phyloP scores from a whole-genome alignment of 1,140 invertebrate species.

The Palaemon carinicauda region DNA sequence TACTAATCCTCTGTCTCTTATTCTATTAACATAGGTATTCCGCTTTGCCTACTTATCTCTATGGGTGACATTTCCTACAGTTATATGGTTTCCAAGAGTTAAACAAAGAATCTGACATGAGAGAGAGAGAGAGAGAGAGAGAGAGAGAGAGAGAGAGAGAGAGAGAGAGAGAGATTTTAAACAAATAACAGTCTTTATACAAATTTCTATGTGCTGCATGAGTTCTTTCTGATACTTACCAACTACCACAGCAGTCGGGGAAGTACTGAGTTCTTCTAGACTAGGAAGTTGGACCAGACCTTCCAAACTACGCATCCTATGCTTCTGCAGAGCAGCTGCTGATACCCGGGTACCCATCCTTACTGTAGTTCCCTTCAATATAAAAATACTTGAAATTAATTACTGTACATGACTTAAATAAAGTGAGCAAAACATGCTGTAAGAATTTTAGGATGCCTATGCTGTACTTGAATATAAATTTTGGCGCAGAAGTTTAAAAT shows the following conservation, averaged over 20 bases:
- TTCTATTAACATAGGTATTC: too few relatives aligned
- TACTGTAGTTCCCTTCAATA: slow-evolving; percentile 6
- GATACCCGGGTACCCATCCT: slow-evolving; percentile 49
- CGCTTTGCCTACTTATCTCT: too few relatives aligned
- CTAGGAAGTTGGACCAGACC: slow-evolving; percentile 18
- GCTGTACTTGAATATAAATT: neutral
- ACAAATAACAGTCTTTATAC: neutral
- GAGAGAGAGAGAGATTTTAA: neutral
- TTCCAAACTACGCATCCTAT: neutral
- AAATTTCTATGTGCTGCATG: neutral
- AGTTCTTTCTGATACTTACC: neutral
- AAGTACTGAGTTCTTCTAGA: slow-evolving; percentile 42
- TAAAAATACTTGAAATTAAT: too few relatives aligned
- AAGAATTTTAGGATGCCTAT: too few relatives aligned
- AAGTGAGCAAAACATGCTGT: too few relatives aligned
- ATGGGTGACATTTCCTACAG: too few relatives aligned
- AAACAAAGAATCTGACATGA: neutral
- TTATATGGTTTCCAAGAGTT: too few relatives aligned
- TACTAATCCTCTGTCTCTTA: too few relatives aligned
- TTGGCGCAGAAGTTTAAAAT: neutral
- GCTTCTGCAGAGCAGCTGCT: slow-evolving; percentile 41
- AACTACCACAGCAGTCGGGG: slow-evolving; percentile 27
- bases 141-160: neutral
- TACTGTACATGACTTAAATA: too few relatives aligned
- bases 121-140: neutral